Conservation (phyloP, 2,113 vertebrate species). For the Tenrec ecaudatus region DNA sequence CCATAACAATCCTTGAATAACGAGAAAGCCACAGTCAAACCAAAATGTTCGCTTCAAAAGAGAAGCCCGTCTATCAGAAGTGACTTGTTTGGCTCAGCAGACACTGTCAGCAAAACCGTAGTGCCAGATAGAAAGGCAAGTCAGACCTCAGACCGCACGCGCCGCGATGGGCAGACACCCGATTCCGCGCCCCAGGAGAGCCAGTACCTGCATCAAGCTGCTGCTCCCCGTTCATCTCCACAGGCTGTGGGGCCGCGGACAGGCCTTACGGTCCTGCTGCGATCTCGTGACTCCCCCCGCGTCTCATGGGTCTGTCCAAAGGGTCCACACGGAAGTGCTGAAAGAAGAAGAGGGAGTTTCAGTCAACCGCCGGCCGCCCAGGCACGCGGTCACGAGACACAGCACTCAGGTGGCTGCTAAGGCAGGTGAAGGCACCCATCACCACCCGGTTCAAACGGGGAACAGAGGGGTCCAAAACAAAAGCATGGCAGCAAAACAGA, state of each 20-base stretch:
- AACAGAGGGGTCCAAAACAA: background rate
- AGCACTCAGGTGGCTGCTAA: background rate
- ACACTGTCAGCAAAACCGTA: conserved; percentile 11
- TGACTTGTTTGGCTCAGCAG: conserved; percentile 35
- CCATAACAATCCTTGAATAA: conserved; percentile 31
- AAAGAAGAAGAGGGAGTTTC: conserved; percentile 54
- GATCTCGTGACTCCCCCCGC: conserved; percentile 71
- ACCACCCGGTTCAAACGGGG: background rate
- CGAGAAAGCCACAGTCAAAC: conserved; percentile 39
- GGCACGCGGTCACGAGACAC: conserved; percentile 27
- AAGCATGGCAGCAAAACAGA: background rate
- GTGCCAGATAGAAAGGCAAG: background rate
- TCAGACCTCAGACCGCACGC: background rate
- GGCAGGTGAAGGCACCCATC: background rate
- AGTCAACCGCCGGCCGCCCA: conserved; percentile 18
- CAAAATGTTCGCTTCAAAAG: background rate
- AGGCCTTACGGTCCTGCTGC: conserved; percentile 75
- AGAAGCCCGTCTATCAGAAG: background rate
- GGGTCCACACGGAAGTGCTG: conserved; percentile 74
- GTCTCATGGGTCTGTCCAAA: conserved; percentile 55
- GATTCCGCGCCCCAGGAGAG: background rate
- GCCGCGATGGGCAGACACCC: background rate
- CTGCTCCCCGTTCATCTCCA: conserved; percentile 90
- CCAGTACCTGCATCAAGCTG: conserved; percentile 87
- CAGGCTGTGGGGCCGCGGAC: conserved; percentile 77